Evolutionary conservation across 2,113 vertebrate genomes (phyloP), one percentile per base, ranked within the genome.

Genomic region (Lagopus muta): DNA sequence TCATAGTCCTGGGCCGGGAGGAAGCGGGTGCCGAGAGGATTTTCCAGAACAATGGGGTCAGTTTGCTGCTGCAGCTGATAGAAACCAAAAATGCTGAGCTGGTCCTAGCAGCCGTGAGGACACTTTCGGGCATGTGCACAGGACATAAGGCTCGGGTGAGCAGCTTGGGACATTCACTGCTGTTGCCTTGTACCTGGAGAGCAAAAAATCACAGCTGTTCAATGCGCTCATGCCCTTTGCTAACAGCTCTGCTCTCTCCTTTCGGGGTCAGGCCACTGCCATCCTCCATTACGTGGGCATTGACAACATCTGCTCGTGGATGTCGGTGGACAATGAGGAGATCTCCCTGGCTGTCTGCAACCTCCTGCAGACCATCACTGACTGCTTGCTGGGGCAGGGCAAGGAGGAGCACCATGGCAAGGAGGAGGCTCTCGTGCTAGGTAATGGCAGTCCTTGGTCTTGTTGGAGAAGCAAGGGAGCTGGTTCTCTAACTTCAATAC

Each of bases 1-100:
- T 99, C 82, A 99, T 99, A 32, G 99, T 99, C 66, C 96, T 99
- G 43, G 98, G 99, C 9, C 97, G 99, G 77, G 99, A 99, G 67
- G 99, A 99, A 36, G 99, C 99, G 0, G 99, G 99, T 52, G 98
- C 99, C 0, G 99, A 99, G 94, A 98, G 97, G 96, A 99, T 99
- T 94, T 99, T 99, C 97, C 98, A 99, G 97, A 99, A 98, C 95
- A 99, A 99, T 0, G 99, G 99, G 1, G 97, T 99, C 61, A 96
- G 96, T 83, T 94, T 99, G 94, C 97, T 99, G 30, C 82, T 99
- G 92, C 98, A 98, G 94, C 97, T 99, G 84, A 97, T 99, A 38
- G 98, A 99, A 77, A 98, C 98, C 3, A 98, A 98, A 86, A 98
- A 98, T 66, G 93, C 97, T 6, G 99, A 99, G 94, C 98, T 99